These are phyloP conservation scores for Habrosyne pyritoides DNA, from an alignment of 2,888 invertebrate genomes.

Conservation along the genomic window DNA sequence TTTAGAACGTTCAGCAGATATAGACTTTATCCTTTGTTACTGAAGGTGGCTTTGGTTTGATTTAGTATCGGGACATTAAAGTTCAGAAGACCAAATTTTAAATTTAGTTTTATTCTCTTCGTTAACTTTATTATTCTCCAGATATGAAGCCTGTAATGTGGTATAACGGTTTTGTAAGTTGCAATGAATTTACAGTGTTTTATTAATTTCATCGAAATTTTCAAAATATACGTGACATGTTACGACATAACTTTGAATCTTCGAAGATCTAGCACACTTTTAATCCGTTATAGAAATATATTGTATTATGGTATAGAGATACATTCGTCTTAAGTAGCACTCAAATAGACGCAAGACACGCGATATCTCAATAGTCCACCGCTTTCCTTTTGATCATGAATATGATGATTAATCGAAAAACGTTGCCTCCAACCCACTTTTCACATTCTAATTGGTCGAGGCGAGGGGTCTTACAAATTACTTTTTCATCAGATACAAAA, in stretches of 20 bases:
- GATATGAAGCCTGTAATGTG: no score
- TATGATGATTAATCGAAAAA: slow-evolving; percentile 64
- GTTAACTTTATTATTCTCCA: no score
- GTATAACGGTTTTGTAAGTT: no score
- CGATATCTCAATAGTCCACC: slow-evolving; percentile 42
- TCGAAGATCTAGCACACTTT: no score
- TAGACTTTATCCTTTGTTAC: slow-evolving; percentile 45
- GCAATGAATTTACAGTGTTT: no score
- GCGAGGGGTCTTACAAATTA: slow-evolving; percentile 64
- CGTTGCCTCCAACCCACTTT: slow-evolving; percentile 44
- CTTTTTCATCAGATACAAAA: slow-evolving; percentile 77
- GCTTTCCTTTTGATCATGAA: slow-evolving; percentile 15
- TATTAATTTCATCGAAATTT: no score
- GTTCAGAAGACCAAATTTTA: neutral
- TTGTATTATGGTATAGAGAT: no score
- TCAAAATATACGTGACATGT: no score
- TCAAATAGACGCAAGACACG: slow-evolving; percentile 34
- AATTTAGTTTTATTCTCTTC: neutral
- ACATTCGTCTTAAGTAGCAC: slow-evolving; percentile 11
- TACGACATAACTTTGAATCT: no score
- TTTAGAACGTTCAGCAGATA: slow-evolving; percentile 43
- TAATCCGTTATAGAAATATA: no score
- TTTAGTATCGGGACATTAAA: slow-evolving; percentile 41
- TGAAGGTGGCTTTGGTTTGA: slow-evolving; percentile 54
- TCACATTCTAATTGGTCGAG: slow-evolving; percentile 65